Percentiles rank a stretch among this genome's conserved stretches.
phyloP scores from a whole-genome alignment of 1,140 invertebrate species.

The Drosophila pseudoananassae region DNA sequence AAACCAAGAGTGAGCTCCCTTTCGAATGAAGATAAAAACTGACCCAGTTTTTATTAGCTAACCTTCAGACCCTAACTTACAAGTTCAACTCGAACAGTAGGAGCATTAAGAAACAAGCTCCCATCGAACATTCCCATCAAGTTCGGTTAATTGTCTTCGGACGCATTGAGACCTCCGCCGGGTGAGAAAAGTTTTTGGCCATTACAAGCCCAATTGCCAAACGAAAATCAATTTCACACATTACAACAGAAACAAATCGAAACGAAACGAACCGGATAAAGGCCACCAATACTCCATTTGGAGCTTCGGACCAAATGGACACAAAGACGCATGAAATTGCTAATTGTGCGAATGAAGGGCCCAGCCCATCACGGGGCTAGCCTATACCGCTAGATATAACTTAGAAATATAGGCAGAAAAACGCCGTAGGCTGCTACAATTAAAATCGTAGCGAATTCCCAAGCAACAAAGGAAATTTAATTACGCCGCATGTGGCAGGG shows the following conservation, averaged over 20 bases:
- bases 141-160: conserved; percentile 30
- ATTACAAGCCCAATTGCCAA: conserved; percentile 67
- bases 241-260: conserved; percentile 58
- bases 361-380: conserved; percentile 17
- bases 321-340: conserved; percentile 78
- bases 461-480: conserved; percentile 79
- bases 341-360: conserved; percentile 76
- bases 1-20: conserved; percentile 1
- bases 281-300: conserved; percentile 28
- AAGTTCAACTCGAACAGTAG: conserved; percentile 38
- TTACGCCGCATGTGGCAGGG: conserved; percentile 71
- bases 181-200: conserved; percentile 48
- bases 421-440: conserved; percentile 67
- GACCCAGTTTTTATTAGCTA: conserved; percentile 37
- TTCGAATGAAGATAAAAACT: conserved; percentile 3
- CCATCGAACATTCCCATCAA: conserved; percentile 34
- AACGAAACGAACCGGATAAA: conserved; percentile 35
- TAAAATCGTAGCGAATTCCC: conserved; percentile 79
- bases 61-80: conserved; percentile 24
- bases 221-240: conserved; percentile 80
- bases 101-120: conserved; percentile 13
- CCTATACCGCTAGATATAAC: conserved; percentile 18
- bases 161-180: conserved; percentile 21
- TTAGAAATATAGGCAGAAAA: conserved; percentile 37
- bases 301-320: conserved; percentile 11